Conservation (phyloP, 2,113 vertebrate genomes). For the Phocoena phocoena region DNA sequence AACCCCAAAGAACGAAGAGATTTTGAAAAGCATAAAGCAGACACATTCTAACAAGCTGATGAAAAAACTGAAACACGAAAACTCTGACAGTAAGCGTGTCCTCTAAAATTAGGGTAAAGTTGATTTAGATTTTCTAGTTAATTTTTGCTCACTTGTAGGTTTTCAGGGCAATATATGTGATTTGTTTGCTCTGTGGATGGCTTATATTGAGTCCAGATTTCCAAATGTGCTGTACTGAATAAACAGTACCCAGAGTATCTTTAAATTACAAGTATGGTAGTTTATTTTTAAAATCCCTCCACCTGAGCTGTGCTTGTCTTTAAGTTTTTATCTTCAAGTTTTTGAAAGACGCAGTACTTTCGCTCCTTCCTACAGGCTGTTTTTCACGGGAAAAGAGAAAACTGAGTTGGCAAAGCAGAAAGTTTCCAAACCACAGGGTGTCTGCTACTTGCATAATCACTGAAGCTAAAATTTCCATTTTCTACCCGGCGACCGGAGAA, state of each 20-base stretch:
- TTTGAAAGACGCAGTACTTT: constrained; percentile 48
- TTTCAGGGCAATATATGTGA: not conserved
- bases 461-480: constrained; percentile 38
- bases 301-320: not conserved
- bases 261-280: not conserved
- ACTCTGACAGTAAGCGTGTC: not conserved
- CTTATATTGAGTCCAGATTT: not conserved
- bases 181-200: not conserved
- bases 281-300: constrained; percentile 43
- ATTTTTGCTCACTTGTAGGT: not conserved
- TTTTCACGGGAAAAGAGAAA: constrained; percentile 48
- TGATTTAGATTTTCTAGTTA: not conserved
- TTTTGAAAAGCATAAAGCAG: not conserved
- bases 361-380: constrained; percentile 34
- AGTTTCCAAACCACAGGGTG: constrained; percentile 69
- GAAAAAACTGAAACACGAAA: not conserved
- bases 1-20: not conserved
- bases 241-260: not conserved
- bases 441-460: constrained; percentile 57
- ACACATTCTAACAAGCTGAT: not conserved
- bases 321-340: not conserved
- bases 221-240: not conserved
- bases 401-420: constrained; percentile 53
- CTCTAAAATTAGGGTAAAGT: not conserved
- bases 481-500: not conserved